Evolutionary conservation across 1,140 invertebrate genomes (phyloP).

Genomic region (Hesperophylax magnus): DNA sequence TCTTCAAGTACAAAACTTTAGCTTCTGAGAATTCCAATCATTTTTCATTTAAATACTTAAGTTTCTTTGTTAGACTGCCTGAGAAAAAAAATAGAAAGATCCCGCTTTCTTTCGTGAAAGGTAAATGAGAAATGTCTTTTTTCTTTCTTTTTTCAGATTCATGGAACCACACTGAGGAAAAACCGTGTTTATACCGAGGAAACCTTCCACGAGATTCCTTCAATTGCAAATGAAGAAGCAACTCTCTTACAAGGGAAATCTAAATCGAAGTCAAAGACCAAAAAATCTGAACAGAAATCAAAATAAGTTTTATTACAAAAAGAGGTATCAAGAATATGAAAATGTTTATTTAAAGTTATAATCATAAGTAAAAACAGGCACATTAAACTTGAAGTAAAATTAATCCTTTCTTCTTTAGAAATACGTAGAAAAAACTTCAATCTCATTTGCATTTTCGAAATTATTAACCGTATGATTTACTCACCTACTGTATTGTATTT

Average conservation of each 20-base stretch:
- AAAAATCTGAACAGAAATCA: background rate
- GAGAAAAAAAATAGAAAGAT: too few species aligned
- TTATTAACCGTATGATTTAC: too few species aligned
- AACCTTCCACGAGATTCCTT: slow-evolving; percentile 67
- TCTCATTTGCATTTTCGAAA: too few species aligned
- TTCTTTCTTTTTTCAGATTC: slow-evolving; percentile 69
- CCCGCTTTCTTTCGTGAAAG: background rate
- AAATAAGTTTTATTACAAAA: background rate
- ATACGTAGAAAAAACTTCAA: too few species aligned
- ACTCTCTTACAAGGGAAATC: background rate
- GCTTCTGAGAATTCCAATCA: too few species aligned
- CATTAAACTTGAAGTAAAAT: too few species aligned
- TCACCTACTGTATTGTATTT: too few species aligned
- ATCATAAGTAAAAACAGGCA: too few species aligned
- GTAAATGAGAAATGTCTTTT: slow-evolving; percentile 7
- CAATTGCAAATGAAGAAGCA: slow-evolving; percentile 9
- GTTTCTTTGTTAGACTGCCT: too few species aligned
- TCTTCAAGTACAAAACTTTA: too few species aligned
- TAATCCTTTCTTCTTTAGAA: too few species aligned
- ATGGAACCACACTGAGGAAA: slow-evolving; percentile 77
- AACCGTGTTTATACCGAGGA: slow-evolving; percentile 79
- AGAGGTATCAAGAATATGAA: background rate
- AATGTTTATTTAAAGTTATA: background rate
- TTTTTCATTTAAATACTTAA: too few species aligned
- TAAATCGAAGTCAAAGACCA: background rate